Evolutionary conservation across 1,140 invertebrate species (phyloP).

Genomic region (Eumeta japonica): DNA sequence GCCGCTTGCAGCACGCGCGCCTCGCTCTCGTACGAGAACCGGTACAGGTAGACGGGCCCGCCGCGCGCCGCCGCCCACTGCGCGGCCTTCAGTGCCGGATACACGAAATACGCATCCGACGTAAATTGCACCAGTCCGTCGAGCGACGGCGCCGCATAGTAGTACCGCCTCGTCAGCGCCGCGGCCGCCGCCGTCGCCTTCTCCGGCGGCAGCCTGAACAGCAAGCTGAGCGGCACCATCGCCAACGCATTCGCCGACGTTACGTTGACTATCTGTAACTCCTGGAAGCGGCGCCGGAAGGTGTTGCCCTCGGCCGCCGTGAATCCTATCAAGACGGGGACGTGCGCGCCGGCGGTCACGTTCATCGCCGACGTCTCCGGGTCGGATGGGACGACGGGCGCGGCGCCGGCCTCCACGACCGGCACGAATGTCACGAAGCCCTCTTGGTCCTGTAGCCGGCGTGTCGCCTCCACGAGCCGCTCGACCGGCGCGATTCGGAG

Average conservation of each 20-base stretch:
- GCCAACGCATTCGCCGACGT: slow-evolving; percentile 21
- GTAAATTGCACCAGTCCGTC: slow-evolving; percentile 27
- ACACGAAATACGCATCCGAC: slow-evolving; percentile 28
- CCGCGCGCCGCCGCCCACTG: slow-evolving; percentile 13
- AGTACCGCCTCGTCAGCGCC: slow-evolving; percentile 23
- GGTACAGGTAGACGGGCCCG: slow-evolving; percentile 29
- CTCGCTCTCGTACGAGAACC: slow-evolving; percentile 26
- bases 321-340: slow-evolving; percentile 34
- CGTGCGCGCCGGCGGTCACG: slow-evolving; percentile 24
- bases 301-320: slow-evolving; percentile 31
- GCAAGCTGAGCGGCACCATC: slow-evolving; percentile 16
- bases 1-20: slow-evolving; percentile 23
- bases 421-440: slow-evolving; percentile 31
- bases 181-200: slow-evolving; percentile 13
- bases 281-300: slow-evolving; percentile 26
- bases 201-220: slow-evolving; percentile 18
- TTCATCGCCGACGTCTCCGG: slow-evolving; percentile 26
- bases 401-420: slow-evolving; percentile 33
- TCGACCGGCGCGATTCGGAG: slow-evolving; percentile 26
- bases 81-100: slow-evolving; percentile 30
- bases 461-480: slow-evolving; percentile 26
- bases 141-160: slow-evolving; percentile 18
- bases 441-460: slow-evolving; percentile 19
- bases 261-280: slow-evolving; percentile 24
- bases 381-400: slow-evolving; percentile 30